phyloP scores from a whole-genome alignment of 2,888 invertebrate genomes.

The Catocala sponsa region DNA sequence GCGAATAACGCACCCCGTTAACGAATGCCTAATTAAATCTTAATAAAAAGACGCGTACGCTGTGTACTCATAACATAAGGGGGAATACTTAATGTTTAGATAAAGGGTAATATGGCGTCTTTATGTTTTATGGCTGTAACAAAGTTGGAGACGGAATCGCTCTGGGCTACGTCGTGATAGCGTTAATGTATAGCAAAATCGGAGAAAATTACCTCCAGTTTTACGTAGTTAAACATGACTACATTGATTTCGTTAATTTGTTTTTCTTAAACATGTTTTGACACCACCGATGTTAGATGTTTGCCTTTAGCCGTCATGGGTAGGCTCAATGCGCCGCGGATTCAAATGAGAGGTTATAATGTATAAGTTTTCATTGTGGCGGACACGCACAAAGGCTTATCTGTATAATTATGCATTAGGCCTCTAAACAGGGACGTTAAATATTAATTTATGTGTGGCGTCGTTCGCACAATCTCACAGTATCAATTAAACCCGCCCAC shows the following conservation, averaged over 20 bases:
- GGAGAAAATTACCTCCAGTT: conserved; percentile 63
- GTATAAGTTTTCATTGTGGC: conserved; percentile 46
- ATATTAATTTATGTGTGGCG: conserved; percentile 75
- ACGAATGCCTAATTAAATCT: conserved; percentile 79
- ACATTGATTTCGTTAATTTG: conserved; percentile 71
- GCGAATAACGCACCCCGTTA: conserved; percentile 64
- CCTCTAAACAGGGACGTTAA: conserved; percentile 69
- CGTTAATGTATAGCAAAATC: conserved; percentile 62
- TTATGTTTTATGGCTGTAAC: conserved; percentile 45
- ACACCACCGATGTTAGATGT: conserved; percentile 66
- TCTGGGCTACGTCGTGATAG: conserved; percentile 53
- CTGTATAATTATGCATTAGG: conserved; percentile 68
- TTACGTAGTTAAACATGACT: conserved; percentile 67
- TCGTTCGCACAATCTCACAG: conserved; percentile 77
- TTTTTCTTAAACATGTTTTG: conserved; percentile 59
- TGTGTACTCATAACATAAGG: conserved; percentile 56
- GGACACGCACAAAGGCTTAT: conserved; percentile 54
- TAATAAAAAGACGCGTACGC: conserved; percentile 68
- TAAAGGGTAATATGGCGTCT: conserved; percentile 50
- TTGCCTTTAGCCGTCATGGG: conserved; percentile 29
- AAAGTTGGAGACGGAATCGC: conserved; percentile 51
- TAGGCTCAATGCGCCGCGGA: conserved; percentile 5
- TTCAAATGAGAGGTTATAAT: conserved; percentile 38
- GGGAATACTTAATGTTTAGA: conserved; percentile 56
- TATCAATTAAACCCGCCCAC: conserved; percentile 83